Evolutionary conservation across 1,140 invertebrate genomes (phyloP).

Genomic region (Delia radicum): DNA sequence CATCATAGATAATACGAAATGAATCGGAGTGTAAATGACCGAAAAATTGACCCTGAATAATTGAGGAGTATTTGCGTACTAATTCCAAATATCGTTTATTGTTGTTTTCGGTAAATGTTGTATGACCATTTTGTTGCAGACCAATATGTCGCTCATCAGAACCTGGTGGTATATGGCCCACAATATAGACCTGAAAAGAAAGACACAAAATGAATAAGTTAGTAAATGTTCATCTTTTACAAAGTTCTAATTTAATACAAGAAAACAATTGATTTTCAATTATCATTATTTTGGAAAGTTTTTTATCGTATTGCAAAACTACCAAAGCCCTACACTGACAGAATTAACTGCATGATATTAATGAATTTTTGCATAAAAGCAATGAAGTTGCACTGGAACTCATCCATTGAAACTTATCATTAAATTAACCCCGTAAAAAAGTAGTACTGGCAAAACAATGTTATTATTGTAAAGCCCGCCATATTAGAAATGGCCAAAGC

Average conservation of each 20-base stretch:
- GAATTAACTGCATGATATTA: too few relatives aligned
- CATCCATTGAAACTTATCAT: too few relatives aligned
- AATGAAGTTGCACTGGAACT: too few relatives aligned
- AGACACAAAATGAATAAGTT: conserved; percentile 8
- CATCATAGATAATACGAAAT: conserved; percentile 80
- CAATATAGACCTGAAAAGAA: conserved; percentile 76
- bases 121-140: conserved; percentile 59
- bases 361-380: too few relatives aligned
- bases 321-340: too few relatives aligned
- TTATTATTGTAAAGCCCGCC: too few relatives aligned
- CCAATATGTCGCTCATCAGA: conserved; percentile 75
- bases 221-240: too few relatives aligned
- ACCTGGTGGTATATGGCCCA: conserved; percentile 86
- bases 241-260: too few relatives aligned
- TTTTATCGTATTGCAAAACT: too few relatives aligned
- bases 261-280: conserved; percentile 5
- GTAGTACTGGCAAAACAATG: too few relatives aligned
- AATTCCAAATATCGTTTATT: conserved; percentile 71
- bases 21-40: conserved; percentile 90
- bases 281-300: not conserved
- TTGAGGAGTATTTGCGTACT: conserved; percentile 70
- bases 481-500: too few relatives aligned
- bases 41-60: conserved; percentile 89
- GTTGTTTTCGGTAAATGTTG: conserved; percentile 65
- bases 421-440: too few relatives aligned